Evolutionary conservation across 2,888 invertebrate genomes (phyloP), one percentile per base, ranked within the genome.

Genomic region (Epinotia ramella): DNA sequence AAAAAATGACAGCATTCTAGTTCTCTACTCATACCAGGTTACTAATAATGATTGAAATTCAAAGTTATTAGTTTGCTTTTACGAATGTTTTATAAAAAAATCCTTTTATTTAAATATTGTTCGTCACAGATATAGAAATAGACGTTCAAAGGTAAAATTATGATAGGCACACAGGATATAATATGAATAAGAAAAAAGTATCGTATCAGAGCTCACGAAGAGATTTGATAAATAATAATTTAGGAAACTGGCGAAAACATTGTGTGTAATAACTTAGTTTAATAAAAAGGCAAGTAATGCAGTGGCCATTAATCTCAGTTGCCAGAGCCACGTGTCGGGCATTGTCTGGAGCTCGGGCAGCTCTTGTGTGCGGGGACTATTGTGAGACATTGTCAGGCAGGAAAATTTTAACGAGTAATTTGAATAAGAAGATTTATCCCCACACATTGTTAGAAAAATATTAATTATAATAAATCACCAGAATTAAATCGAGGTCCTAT

Each of bases 281-380:
- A 82, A 84, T 86, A 85, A 86, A 89, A 89, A 87, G 81, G 82
- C 80, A 81, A 81, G 82, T 89, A 86, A 88, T 87, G 89, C 88
- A 85, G 86, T 77, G 81, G 85, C 86, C 86, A 87, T 91, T 90
- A 88, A 88, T 91, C 87, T 88, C 78, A 77, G 80, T 84, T 77
- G 90, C 84, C 88, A 87, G 79, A 81, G 81, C 80, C 89, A 89
- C 84, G 81, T 86, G 87, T 82, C 79, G 76, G 77, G 77, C 79
- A 76, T 80, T 76, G 76, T 76, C 76, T 76, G 63, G 67, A 56
- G 65, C 40, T 1, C 40, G 40, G 40, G 40, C 40, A 40, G 40
- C 56, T 40, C 33, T 53, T 69, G 74, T 66, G 65, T 56, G 63
- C 16, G 60, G 7, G 20, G 53, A 56, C 49, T 73, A 65, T 33